These are phyloP conservation scores for Gymnobelideus leadbeateri DNA, from an alignment of 2,113 vertebrate genomes.

Conservation along the genomic window DNA sequence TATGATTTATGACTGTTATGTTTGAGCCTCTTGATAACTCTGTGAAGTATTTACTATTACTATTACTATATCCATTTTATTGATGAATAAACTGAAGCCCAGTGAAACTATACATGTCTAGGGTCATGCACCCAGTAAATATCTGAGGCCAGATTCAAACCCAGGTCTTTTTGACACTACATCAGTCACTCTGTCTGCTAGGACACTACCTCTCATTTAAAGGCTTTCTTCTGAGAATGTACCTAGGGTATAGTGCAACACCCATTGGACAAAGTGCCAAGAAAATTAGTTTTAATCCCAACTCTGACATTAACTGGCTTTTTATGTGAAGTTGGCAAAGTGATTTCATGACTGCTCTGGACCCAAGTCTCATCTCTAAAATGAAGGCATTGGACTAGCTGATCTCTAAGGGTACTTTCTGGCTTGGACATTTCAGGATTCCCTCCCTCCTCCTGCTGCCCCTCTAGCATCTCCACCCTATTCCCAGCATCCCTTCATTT, in stretches of 20 bases:
- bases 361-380: background rate
- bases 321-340: background rate
- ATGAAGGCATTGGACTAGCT: background rate
- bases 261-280: background rate
- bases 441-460: background rate
- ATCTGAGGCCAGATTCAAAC: background rate
- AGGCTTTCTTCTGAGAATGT: background rate
- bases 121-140: background rate
- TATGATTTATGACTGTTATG: too few relatives aligned
- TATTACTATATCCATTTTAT: background rate
- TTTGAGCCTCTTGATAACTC: too few relatives aligned
- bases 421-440: background rate
- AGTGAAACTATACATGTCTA: background rate
- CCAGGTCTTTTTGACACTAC: background rate
- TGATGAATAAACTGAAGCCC: background rate
- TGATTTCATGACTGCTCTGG: background rate
- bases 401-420: background rate
- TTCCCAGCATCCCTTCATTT: slow-evolving; percentile 40
- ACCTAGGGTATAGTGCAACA: background rate
- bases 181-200: background rate
- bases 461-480: background rate
- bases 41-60: too few relatives aligned
- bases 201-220: background rate
- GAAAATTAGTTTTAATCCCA: background rate
- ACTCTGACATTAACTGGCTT: background rate